Percentiles rank a stretch among this genome's conserved stretches.
Evolutionary conservation across 2,888 invertebrate species (phyloP).

Genomic region (Apodemia duryi): DNA sequence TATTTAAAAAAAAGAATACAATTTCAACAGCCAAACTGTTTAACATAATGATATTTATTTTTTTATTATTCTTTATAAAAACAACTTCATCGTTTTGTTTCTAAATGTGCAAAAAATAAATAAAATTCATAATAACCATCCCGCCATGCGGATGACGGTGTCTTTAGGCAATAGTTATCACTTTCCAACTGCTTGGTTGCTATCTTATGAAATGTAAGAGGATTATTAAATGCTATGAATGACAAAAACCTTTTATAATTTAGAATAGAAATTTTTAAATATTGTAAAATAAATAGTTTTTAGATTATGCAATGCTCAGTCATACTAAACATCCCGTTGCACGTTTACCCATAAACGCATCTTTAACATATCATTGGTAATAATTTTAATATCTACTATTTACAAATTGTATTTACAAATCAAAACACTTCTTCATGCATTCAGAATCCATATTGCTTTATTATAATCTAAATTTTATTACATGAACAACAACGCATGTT

Average conservation of each 20-base stretch:
- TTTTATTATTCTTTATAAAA: too few relatives aligned
- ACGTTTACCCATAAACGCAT: slow-evolving; percentile 50
- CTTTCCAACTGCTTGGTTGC: too few relatives aligned
- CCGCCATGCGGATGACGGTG: too few relatives aligned
- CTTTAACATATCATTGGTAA: slow-evolving; percentile 62
- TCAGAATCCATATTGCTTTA: slow-evolving; percentile 25
- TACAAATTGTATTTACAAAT: slow-evolving; percentile 45
- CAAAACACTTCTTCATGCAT: slow-evolving; percentile 21
- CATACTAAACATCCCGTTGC: slow-evolving; percentile 46
- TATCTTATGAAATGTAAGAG: too few relatives aligned
- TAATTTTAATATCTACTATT: slow-evolving; percentile 54
- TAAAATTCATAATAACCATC: too few relatives aligned
- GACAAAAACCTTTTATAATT: not conserved
- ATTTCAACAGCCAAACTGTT: too few relatives aligned
- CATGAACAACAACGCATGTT: slow-evolving; percentile 15
- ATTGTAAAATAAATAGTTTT: not conserved
- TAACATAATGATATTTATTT: too few relatives aligned
- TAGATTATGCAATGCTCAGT: slow-evolving; percentile 41
- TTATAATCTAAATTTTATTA: slow-evolving; percentile 16
- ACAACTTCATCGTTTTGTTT: too few relatives aligned
- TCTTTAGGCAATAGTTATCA: too few relatives aligned
- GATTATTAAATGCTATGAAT: not conserved
- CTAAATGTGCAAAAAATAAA: too few relatives aligned
- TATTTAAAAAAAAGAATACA: too few relatives aligned
- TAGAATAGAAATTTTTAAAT: not conserved